Evolutionary conservation across 2,797 vertebrate genomes (phyloP), one percentile per base, ranked within the genome.

Genomic region (Momotus momota): DNA sequence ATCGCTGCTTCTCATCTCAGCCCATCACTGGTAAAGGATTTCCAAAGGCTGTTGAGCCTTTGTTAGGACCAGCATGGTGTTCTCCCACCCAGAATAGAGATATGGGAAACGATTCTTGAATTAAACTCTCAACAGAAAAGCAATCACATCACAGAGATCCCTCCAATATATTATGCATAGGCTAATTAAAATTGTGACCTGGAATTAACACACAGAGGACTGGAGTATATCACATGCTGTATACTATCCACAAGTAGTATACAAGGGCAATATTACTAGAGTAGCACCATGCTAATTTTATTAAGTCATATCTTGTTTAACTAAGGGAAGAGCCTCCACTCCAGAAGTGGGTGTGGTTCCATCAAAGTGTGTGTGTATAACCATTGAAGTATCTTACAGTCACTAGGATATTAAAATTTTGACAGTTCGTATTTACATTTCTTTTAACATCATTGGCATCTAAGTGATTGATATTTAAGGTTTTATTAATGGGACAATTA

Each of bases 231-330:
- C 81, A 73, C 75, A 83, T 85, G 93, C 78, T 92, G 71, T 94
- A 85, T 65, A 92, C 78, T 62, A 84, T 82, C 81, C 84, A 93
- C 9, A 81, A 97, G 85, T 94, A 78, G 90, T 96, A 94, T 93
- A 93, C 67, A 82, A 90, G 83, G 88, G 71, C 74, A 89, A 92
- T 61, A 94, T 88, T 90, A 90, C 86, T 93, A 82, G 66, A 78
- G 84, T 70, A 90, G 52, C 64, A 80, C 23, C 73, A 25, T 81
- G 75, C 92, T 95, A 96, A 95, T 96, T 91, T 94, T 94, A 69
- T 92, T 97, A 97, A 97, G 94, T 97, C 81, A 35, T 91, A 78
- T 45, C 88, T 97, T 94, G 88, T 97, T 96, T 94, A 62, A 84
- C 22, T 86, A 92, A 78, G 21, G 46, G 20, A 90, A 90, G 29